These are phyloP conservation scores for Danio aesculapii DNA, from an alignment of 2,797 vertebrate species.

Conservation along the genomic window DNA sequence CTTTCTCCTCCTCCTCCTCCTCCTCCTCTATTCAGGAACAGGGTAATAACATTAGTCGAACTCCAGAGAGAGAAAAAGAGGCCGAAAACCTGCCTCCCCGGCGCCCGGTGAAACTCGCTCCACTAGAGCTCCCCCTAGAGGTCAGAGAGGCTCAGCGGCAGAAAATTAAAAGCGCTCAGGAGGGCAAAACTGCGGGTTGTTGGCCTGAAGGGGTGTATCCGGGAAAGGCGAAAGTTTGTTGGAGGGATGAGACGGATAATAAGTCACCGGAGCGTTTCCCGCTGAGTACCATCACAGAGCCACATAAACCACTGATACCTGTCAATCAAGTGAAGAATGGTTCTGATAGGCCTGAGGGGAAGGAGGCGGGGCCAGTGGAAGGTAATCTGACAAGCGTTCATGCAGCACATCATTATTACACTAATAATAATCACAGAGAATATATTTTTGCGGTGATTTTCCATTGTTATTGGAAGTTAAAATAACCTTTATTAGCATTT, in stretches of 20 bases:
- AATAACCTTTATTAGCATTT: too few relatives aligned
- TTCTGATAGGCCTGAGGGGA: slow-evolving; percentile 43
- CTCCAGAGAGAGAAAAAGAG: slow-evolving; percentile 46
- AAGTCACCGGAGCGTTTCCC: slow-evolving; percentile 45
- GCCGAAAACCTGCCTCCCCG: slow-evolving; percentile 65
- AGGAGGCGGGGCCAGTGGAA: slow-evolving; percentile 50
- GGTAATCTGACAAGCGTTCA: background rate
- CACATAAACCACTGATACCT: slow-evolving; percentile 47
- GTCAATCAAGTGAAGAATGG: slow-evolving; percentile 48
- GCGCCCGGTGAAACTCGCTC: slow-evolving; percentile 79
- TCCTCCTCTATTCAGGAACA: slow-evolving; percentile 25
- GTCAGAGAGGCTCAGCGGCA: slow-evolving; percentile 78
- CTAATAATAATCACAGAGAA: too few relatives aligned
- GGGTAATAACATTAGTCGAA: slow-evolving; percentile 24
- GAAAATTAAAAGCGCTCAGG: slow-evolving; percentile 75
- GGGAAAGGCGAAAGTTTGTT: slow-evolving; percentile 54
- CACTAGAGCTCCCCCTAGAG: slow-evolving; percentile 78
- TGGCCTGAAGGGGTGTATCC: slow-evolving; percentile 41
- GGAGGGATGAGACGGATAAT: slow-evolving; percentile 46
- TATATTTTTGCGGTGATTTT: too few relatives aligned
- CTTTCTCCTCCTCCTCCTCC: slow-evolving; percentile 50
- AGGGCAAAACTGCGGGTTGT: slow-evolving; percentile 59
- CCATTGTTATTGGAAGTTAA: too few relatives aligned
- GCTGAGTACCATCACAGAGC: slow-evolving; percentile 42
- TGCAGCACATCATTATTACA: too few relatives aligned